A percentile compares a stretch with the other conserved stretches of the same genome.
phyloP scores from a whole-genome alignment of 2,113 vertebrate species.

The rat (Rattus norvegicus) region GRCr8 NC_086024.1:75624001-75624500 shows the following conservation, averaged over 20 bases:
- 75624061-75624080: conserved; percentile 49
- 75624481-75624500: conserved; percentile 87
- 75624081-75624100: conserved; percentile 43
- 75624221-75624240: not conserved
- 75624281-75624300: conserved; percentile 1
- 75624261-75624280: not conserved
- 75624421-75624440: conserved; percentile 28
- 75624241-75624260: conserved; percentile 5
- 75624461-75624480: conserved; percentile 86
- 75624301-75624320: not conserved
- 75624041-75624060: not conserved
- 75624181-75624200: not conserved
- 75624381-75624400: not conserved
- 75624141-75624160: conserved; percentile 46
- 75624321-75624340: conserved; percentile 22
- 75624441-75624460: conserved; percentile 76
- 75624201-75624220: not conserved
- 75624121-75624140: conserved; percentile 26
- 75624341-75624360: conserved; percentile 50
- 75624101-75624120: conserved; percentile 35
- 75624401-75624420: not conserved
- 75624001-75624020: not conserved
- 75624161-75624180: not conserved
- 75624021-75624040: not conserved
- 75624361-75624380: conserved; percentile 35